Conservation (phyloP, 2,888 invertebrate species). For the Xestia xanthographa region DNA sequence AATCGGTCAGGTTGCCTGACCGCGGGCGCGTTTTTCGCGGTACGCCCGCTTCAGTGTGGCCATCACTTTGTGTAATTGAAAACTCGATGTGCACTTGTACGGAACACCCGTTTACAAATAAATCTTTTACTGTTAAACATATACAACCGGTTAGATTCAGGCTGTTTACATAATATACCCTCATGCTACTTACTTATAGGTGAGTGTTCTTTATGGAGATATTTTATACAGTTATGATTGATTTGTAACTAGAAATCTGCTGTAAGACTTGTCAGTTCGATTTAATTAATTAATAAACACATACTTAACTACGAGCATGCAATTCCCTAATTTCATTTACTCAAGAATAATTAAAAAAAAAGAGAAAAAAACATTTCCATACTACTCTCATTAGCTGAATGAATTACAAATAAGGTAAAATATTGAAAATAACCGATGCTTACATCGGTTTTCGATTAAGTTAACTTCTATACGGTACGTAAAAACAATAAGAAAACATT, state of each 20-base stretch:
- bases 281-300: not conserved
- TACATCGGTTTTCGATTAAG: constrained; percentile 38
- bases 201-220: not conserved
- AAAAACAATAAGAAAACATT: constrained; percentile 47
- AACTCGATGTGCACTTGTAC: constrained; percentile 89
- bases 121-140: constrained; percentile 79
- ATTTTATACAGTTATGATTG: not conserved
- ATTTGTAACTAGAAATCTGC: not conserved
- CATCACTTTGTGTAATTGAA: constrained; percentile 90
- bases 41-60: constrained; percentile 82
- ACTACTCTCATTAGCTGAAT: not conserved
- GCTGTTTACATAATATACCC: constrained; percentile 41
- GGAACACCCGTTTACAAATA: constrained; percentile 85
- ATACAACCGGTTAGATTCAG: constrained; percentile 56
- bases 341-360: not conserved
- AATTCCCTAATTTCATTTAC: not conserved
- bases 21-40: constrained; percentile 86
- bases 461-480: constrained; percentile 39
- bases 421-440: constrained; percentile 22
- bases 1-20: constrained; percentile 85
- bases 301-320: no score
- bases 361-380: not conserved
- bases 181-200: not conserved
- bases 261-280: not conserved
- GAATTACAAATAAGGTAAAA: not conserved